Evolutionary conservation across 2,888 invertebrate genomes (phyloP).

Genomic region (Torymus texanus): DNA sequence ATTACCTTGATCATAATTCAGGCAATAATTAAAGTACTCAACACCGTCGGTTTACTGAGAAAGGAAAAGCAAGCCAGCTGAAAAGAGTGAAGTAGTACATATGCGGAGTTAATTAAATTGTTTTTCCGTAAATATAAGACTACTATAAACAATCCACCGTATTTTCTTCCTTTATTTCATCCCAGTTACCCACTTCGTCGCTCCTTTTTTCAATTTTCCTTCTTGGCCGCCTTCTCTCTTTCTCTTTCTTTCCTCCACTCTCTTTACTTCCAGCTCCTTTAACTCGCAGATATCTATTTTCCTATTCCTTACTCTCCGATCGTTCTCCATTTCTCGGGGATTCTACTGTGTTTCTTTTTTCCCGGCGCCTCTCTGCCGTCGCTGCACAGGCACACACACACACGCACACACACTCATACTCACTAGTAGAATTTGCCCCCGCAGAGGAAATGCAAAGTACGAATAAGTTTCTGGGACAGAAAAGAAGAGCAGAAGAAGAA

Average conservation of each 20-base stretch:
- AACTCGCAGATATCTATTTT: constrained; percentile 15
- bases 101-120: not conserved
- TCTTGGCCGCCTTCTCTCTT: not conserved
- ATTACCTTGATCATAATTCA: no score
- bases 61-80: no score
- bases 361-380: not conserved
- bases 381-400: no score
- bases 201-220: constrained; percentile 11
- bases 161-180: constrained; percentile 11
- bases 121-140: not conserved
- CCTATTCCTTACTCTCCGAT: not conserved
- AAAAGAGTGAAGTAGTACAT: no score
- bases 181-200: not conserved
- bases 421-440: no score
- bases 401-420: no score
- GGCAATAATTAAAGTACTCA: no score
- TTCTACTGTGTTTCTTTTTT: constrained; percentile 14
- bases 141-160: not conserved
- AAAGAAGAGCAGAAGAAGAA: constrained; percentile 50
- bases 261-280: constrained; percentile 6
- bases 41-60: no score
- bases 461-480: constrained; percentile 58
- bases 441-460: constrained; percentile 58
- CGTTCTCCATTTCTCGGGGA: not conserved
- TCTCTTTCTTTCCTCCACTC: not conserved